phyloP scores from a whole-genome alignment of 1,140 invertebrate genomes.

The Lineus longissimus region DNA sequence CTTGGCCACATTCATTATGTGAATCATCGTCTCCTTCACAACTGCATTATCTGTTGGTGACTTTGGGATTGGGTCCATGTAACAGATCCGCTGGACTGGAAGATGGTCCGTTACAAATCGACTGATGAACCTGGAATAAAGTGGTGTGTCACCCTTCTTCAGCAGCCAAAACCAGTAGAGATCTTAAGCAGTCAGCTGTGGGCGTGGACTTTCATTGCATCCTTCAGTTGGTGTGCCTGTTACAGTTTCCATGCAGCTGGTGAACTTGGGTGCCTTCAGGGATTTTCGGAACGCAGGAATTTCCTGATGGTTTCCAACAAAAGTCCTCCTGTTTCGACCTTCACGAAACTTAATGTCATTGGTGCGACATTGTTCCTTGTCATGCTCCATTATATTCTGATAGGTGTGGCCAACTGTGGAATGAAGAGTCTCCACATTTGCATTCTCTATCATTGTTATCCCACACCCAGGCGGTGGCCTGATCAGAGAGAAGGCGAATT shows the following conservation, averaged over 20 bases:
- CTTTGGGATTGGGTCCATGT: conserved; percentile 10
- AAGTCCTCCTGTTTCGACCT: no score
- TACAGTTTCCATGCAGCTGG: no score
- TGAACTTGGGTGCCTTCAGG: no score
- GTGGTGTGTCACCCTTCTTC: background rate
- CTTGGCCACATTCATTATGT: conserved; percentile 3
- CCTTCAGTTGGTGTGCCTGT: no score
- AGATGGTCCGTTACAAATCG: conserved; percentile 1
- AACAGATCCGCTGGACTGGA: background rate
- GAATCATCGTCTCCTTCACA: conserved; percentile 11
- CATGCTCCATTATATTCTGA: background rate
- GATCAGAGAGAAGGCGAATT: background rate
- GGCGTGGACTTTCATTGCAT: no score
- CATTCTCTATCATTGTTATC: no score
- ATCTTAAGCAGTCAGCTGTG: no score
- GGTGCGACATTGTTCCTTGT: no score
- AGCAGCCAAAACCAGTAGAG: no score
- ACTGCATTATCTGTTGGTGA: conserved; percentile 8
- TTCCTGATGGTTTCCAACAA: no score
- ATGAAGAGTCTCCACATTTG: conserved; percentile 5
- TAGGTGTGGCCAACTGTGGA: conserved; percentile 1
- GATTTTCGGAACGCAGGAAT: no score
- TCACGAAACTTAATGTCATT: no score
- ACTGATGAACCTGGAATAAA: background rate
- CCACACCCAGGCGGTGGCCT: background rate